phyloP scores from a whole-genome alignment of 2,113 vertebrate species.

The Agapornis roseicollis region DNA sequence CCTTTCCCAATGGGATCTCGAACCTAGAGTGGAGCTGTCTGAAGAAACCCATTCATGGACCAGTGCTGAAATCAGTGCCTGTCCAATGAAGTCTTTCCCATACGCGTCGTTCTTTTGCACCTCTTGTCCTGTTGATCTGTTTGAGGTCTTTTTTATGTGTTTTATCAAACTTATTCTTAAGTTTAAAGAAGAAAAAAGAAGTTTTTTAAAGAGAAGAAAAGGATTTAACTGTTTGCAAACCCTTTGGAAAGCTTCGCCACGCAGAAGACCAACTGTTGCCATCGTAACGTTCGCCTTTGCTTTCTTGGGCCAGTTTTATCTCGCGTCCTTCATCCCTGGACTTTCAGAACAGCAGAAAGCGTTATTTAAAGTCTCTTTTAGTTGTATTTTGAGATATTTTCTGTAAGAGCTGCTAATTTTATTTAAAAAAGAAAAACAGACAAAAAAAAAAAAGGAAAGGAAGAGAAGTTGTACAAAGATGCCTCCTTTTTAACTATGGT shows the following conservation, averaged over 20 bases:
- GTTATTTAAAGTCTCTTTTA: conserved; percentile 79
- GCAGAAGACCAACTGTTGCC: conserved; percentile 50
- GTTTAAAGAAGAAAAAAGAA: conserved; percentile 72
- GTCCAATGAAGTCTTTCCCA: conserved; percentile 30
- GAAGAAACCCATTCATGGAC: neutral
- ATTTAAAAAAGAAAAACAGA: conserved; percentile 74
- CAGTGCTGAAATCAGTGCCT: conserved; percentile 17
- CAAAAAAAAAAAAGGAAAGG: conserved; percentile 46
- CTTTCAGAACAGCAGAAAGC: conserved; percentile 65
- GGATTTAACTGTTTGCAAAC: conserved; percentile 69
- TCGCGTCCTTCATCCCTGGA: conserved; percentile 41
- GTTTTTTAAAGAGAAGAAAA: neutral
- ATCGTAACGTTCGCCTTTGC: conserved; percentile 19
- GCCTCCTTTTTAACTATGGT: conserved; percentile 76
- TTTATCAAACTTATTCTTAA: conserved; percentile 92
- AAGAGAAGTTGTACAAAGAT: conserved; percentile 76
- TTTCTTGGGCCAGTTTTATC: conserved; percentile 72
- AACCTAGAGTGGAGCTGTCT: conserved; percentile 21
- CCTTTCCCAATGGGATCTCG: conserved; percentile 55
- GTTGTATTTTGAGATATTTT: conserved; percentile 81
- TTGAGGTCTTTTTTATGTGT: conserved; percentile 84
- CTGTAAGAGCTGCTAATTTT: conserved; percentile 87
- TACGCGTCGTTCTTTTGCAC: conserved; percentile 51
- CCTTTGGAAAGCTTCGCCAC: conserved; percentile 45
- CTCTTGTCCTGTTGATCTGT: conserved; percentile 82